phyloP scores from a whole-genome alignment of 1,140 invertebrate species.

The Radopholus similis region DNA sequence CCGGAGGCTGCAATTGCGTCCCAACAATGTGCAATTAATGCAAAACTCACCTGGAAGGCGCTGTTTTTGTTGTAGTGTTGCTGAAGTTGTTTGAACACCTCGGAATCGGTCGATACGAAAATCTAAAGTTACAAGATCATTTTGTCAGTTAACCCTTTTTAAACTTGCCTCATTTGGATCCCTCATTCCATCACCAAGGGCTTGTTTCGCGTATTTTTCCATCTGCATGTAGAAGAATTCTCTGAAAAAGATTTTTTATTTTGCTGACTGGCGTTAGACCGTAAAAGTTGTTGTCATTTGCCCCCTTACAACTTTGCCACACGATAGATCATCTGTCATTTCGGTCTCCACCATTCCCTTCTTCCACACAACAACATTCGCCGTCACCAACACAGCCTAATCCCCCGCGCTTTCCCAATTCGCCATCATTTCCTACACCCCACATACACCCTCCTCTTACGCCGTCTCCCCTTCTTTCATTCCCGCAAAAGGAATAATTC shows the following conservation, averaged over 20 bases:
- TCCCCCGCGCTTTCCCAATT: neutral
- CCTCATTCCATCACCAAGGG: conserved; percentile 90
- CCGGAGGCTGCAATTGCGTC: conserved; percentile 85
- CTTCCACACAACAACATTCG: too few relatives aligned
- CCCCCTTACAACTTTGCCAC: neutral
- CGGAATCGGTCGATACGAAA: conserved; percentile 85
- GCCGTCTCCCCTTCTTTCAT: neutral
- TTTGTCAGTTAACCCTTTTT: neutral
- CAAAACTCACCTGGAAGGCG: conserved; percentile 89
- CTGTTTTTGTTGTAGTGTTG: conserved; percentile 99
- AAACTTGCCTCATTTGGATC: conserved; percentile 74
- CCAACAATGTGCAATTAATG: neutral
- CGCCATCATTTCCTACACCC: too few relatives aligned
- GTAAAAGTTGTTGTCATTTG: neutral
- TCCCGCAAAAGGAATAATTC: neutral
- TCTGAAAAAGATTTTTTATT: conserved; percentile 67
- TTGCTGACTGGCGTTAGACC: neutral
- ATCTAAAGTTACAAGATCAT: conserved; percentile 62
- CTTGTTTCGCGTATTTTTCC: conserved; percentile 98
- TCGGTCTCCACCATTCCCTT: neutral
- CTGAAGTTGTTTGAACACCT: conserved; percentile 94
- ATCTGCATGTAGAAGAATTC: conserved; percentile 99
- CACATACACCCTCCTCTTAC: too few relatives aligned
- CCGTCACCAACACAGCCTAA: too few relatives aligned
- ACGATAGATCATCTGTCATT: neutral